Base-by-base conservation (phyloP, 2,797 vertebrate genomes). In the Coendou prehensilis region DNA sequence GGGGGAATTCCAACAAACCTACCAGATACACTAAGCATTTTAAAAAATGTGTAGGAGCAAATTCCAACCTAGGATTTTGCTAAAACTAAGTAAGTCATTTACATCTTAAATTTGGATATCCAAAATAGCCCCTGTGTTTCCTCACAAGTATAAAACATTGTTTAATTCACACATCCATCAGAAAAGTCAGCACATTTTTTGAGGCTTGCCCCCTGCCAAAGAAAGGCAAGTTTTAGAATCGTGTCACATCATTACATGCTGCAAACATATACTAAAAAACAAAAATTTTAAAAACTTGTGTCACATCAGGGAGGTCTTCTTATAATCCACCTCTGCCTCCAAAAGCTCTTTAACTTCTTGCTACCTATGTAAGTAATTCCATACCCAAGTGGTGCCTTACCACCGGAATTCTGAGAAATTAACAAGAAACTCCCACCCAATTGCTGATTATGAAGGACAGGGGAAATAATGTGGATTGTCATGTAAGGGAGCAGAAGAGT, bases 101-200 rank as follows among this genome's bases (percentile, higher is more conserved):
- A 63, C 3, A 0, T 50, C 76, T 94, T 69, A 85, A 87, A 75
- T 92, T 0, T 92, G 33, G 45, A 1, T 61, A 90, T 9, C n/a
- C 84, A 94, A 82, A 17, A 84, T 69, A 75, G 63, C 22, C 41
- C 28, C 81, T 41, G 47, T 75, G 33, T 41, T 84, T 37, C 41
- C 57, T 93, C 64, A 84, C 33, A 94, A 81, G 37, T 11, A 30
- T 57, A 83, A 92, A 69, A 56, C 37, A n/a, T 85, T 85, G 13
- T 92, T 89, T 89, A 81, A 91, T 81, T 94, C 64, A 84, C 23
- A 15, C 81, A 94, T 57, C 71, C 81, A 87, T 87, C 81, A 86
- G 81, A 78, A 67, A 88, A 82, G 28, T 85, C 20, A 15, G 67
- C 23, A 15, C 3, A 85, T 3, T 56, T 1, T 84, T 52, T 92